Base-by-base conservation (phyloP, 1,140 invertebrate genomes). In the Oscheius sp. region DNA sequence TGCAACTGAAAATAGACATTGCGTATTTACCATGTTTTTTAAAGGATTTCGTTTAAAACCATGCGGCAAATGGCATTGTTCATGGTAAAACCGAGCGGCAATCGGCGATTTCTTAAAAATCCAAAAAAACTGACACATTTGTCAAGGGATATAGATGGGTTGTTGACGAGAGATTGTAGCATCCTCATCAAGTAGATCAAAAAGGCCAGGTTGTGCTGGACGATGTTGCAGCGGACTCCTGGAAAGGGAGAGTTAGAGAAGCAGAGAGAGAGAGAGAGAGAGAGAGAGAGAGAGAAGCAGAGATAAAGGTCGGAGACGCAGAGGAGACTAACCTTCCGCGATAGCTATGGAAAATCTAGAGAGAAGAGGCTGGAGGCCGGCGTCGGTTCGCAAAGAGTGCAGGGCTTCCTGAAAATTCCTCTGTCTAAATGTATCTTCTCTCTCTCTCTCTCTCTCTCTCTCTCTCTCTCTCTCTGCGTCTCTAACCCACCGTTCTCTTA, bases 131-230 rank as follows among this genome's bases (percentile, higher is more conserved):
- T 90, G 88, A 96, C 93, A 90, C 97, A 98, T 94, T 97, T 97
- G 85, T 99, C 95, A 42, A 99, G 87, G 85, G 94, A 97, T 1
- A 99, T 87, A 3, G 93, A 93, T 66, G 92, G 92, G 86, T 99
- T 99, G 77, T 97, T 93, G 13, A 79, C 38, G 28, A 96, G 85
- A 0, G 94, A 93, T 85, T 96, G 96, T 1, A 97, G 93, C 94
- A 98, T 97, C 79, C 95, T 87, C 96, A 99, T 99, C 0, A 99
- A 85, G 85, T 99, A 99, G 79, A 99, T 99, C 0, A 99, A 89
- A 55, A 99, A 87, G 0, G 96, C 96, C 58, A 99, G 87, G 87
- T 99, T 99, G 84, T 96, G 95, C 86, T 97, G 95, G 0, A 97
- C 95, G 10, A 99, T 94, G 88, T 99, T 99, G 0, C 77, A 81